Evolutionary conservation across 2,113 vertebrate species (phyloP).

Genomic region (Nansenia antarctica): DNA sequence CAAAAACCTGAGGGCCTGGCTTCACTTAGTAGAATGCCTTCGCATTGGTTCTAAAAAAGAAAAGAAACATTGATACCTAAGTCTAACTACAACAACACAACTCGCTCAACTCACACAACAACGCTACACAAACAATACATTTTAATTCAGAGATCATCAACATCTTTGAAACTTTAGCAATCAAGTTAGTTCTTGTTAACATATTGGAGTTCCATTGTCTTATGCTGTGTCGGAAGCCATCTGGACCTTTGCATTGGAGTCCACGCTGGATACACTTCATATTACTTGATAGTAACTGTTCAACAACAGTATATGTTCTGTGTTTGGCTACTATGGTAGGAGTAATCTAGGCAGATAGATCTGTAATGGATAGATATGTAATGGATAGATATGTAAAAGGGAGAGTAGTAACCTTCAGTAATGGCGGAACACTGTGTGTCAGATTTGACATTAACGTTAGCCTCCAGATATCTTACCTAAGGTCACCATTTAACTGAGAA

Average conservation of each 20-base stretch:
- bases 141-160: too few species aligned
- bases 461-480: slow-evolving; percentile 44
- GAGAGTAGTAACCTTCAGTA: slow-evolving; percentile 34
- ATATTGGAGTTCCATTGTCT: background rate
- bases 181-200: background rate
- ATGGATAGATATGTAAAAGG: slow-evolving; percentile 5
- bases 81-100: background rate
- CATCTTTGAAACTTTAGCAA: background rate
- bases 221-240: background rate
- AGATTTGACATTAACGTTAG: slow-evolving; percentile 45
- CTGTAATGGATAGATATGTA: background rate
- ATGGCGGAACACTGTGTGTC: slow-evolving; percentile 20
- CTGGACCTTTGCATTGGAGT: background rate
- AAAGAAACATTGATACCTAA: background rate
- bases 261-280: too few species aligned
- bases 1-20: slow-evolving; percentile 67
- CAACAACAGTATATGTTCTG: background rate
- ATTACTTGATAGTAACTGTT: too few species aligned
- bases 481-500: slow-evolving; percentile 44
- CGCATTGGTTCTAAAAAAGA: background rate
- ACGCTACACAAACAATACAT: too few species aligned
- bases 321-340: background rate
- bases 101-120: too few species aligned
- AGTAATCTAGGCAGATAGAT: too few species aligned
- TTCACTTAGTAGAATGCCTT: slow-evolving; percentile 64